These are phyloP conservation scores for Hiodon alosoides DNA, from an alignment of 2,113 vertebrate species.

Conservation along the genomic window DNA sequence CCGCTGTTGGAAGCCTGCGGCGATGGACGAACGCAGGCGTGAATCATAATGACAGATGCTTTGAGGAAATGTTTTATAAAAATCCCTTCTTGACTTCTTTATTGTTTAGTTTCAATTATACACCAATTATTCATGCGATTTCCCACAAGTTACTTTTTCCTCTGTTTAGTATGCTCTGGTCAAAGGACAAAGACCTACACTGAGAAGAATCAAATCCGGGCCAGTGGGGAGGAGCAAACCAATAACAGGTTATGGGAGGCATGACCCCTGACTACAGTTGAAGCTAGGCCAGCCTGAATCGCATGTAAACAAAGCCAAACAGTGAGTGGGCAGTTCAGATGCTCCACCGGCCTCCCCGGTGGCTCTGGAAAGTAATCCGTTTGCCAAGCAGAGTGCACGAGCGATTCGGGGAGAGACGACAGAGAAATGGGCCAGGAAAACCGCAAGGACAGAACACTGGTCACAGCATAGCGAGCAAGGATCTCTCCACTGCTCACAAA, in stretches of 20 bases:
- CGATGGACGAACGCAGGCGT: neutral
- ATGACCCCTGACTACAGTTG: neutral
- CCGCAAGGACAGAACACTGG: too few relatives aligned
- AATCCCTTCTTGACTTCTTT: slow-evolving; percentile 5
- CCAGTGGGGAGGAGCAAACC: neutral
- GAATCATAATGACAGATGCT: neutral
- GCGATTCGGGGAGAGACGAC: too few relatives aligned
- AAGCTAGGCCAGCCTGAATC: neutral
- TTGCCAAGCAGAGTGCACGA: too few relatives aligned
- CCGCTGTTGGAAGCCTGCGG: neutral
- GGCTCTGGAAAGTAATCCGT: too few relatives aligned
- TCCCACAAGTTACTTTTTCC: slow-evolving; percentile 3
- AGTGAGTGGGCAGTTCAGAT: neutral
- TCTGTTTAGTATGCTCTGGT: neutral
- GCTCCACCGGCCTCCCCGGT: too few relatives aligned
- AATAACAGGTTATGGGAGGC: neutral
- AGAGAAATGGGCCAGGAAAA: too few relatives aligned
- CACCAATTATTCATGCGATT: slow-evolving; percentile 6
- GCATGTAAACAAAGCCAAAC: neutral
- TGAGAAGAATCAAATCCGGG: neutral
- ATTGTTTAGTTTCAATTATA: neutral
- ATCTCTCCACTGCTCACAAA: too few relatives aligned
- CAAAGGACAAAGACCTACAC: neutral
- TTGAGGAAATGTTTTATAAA: slow-evolving; percentile 15
- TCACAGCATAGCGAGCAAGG: too few relatives aligned